A percentile compares a stretch with the other conserved stretches of the same genome.
Evolutionary conservation across 2,888 invertebrate species (phyloP).

Genomic region (Ptychoptera albimana): DNA sequence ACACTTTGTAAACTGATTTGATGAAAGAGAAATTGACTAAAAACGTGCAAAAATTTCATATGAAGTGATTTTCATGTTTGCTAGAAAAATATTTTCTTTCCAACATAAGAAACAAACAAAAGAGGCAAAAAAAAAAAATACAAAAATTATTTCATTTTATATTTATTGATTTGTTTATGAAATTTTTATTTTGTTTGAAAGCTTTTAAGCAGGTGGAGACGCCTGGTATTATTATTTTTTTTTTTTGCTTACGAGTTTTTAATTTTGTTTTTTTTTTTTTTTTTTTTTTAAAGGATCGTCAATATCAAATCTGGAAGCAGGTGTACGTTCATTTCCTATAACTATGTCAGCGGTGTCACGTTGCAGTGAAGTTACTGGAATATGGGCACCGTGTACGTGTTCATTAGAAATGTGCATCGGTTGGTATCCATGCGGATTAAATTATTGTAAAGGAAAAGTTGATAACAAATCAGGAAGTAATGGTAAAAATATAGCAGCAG

Average conservation of each 20-base stretch:
- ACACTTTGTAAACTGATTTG: no score
- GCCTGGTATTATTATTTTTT: slow-evolving; percentile 1
- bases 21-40: slow-evolving; percentile 6
- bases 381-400: slow-evolving; percentile 65
- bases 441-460: slow-evolving; percentile 79
- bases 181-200: no score
- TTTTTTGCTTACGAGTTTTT: no score
- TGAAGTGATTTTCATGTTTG: not conserved
- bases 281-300: slow-evolving; percentile 40
- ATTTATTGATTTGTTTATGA: no score
- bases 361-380: slow-evolving; percentile 51
- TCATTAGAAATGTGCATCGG: slow-evolving; percentile 78
- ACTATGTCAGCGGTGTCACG: slow-evolving; percentile 26
- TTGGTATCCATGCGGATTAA: slow-evolving; percentile 92
- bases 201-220: no score
- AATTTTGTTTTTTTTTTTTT: slow-evolving; percentile 17
- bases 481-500: slow-evolving; percentile 14
- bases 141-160: no score
- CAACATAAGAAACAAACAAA: not conserved
- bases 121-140: no score
- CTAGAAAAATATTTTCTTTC: not conserved
- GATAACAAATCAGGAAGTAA: slow-evolving; percentile 23
- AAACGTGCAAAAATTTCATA: slow-evolving; percentile 2
- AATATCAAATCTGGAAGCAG: slow-evolving; percentile 51
- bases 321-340: slow-evolving; percentile 53